These are phyloP conservation scores for Bothrops jararaca DNA, from an alignment of 2,113 vertebrate genomes.

Conservation along the genomic window DNA sequence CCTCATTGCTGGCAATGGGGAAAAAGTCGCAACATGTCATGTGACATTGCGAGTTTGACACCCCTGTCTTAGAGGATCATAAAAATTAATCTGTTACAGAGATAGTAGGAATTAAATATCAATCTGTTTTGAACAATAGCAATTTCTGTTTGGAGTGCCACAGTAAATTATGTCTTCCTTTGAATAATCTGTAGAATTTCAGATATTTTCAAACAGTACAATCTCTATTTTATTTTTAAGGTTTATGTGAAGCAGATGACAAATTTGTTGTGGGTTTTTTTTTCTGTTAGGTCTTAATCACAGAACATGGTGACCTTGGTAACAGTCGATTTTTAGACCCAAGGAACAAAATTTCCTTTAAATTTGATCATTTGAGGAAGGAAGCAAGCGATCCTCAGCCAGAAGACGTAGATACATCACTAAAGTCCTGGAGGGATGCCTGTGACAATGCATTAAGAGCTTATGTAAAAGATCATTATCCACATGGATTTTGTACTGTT, in stretches of 20 bases:
- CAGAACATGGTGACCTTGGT: conserved; percentile 91
- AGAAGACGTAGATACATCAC: conserved; percentile 76
- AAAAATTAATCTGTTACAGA: not conserved
- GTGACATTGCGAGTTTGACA: too few relatives aligned
- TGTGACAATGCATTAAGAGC: conserved; percentile 83
- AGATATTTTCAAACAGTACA: not conserved
- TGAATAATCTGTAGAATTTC: not conserved
- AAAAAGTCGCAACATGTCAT: too few relatives aligned
- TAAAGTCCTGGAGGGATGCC: conserved; percentile 85
- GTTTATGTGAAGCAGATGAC: not conserved
- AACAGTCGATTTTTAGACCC: conserved; percentile 93
- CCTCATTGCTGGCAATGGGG: too few relatives aligned
- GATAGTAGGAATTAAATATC: not conserved
- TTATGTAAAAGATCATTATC: conserved; percentile 93
- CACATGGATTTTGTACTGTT: conserved; percentile 90
- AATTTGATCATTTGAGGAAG: conserved; percentile 94
- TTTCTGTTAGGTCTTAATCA: conserved; percentile 86
- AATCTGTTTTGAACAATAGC: not conserved
- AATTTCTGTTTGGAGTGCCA: not conserved
- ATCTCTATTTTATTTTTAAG: not conserved
- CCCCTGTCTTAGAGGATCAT: not conserved
- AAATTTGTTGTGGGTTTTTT: conserved; percentile 12
- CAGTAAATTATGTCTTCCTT: not conserved
- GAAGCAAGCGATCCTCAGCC: conserved; percentile 84
- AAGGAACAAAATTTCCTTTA: conserved; percentile 92